Evolutionary conservation across 2,888 invertebrate species (phyloP), one percentile per base, ranked within the genome.

Genomic region (Maniola hyperantus): DNA sequence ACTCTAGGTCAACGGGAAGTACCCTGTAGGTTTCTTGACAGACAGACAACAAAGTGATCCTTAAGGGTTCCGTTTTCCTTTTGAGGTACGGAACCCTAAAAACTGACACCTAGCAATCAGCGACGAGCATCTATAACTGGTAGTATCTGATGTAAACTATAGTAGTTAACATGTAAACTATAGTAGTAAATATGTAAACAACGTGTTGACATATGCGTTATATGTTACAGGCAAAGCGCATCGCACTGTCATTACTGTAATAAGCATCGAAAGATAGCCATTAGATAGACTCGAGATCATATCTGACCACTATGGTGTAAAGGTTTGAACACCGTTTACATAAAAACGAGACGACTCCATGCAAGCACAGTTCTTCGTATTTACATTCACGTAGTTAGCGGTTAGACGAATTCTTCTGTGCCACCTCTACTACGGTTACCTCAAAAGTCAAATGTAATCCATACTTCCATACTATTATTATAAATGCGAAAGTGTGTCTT

Each of bases 171-270:
- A 15, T 6, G 50, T 50, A 18, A 50, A 50, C 5, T 20, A 11
- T 51, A 51, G 13, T 51, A 11, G 26, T 50, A 36, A 54, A 7
- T 13, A 15, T 11, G 46, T 61, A 61, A 61, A 51, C 50, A 50
- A 44, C 20, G 44, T 15, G 20, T n/a, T 26, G 8, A 1, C 42
- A 5, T 5, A 7, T 34, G 20, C 64, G 33, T 36, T 13, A 55
- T 63, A 34, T 36, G 15, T 60, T 13, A 36, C 42, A 20, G 7
- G 53, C 62, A 50, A 62, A 54, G 51, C 50, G 44, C 11, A 15
- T 20, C 18, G n/a, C 53, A 46, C 65, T 55, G 46, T 54, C 61
- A 66, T 61, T 62, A 66, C 39, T 8, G 39, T 61, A 66, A 66
- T 66, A 61, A 39, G 48, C 55, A 61, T 66, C 10, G 50, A 26